Base-by-base conservation (phyloP, 2,888 invertebrate genomes). In the Hetaerina titia region DNA sequence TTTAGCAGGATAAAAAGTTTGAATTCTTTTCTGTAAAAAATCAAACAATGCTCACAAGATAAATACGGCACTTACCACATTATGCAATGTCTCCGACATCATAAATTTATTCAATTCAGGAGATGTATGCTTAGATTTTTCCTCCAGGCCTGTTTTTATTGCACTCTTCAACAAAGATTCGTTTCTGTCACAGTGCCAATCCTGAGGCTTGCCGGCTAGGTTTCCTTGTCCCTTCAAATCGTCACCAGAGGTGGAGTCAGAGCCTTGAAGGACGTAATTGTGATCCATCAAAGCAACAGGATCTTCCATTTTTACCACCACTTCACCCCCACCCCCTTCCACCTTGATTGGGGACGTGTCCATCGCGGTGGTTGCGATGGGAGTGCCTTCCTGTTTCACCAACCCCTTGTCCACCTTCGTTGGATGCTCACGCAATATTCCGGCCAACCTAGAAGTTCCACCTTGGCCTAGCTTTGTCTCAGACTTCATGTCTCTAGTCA, bases 71-170 rank as follows among this genome's bases (percentile, higher is more conserved):
- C 95, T 95, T 89, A 95, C 95, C 95, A 95, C 95, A 81, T 95
- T 94, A 95, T 90, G 94, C 69, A 95, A 89, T 22, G 95, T 95
- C 95, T 95, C 95, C 31, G 94, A 95, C 45, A 95, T 81, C 95
- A 95, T 95, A 58, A 95, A 95, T 57, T 94, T 95, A 19, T 95
- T 94, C 63, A 95, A 64, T 25, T 95, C 95, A 87, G 95, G 90
- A 60, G 74, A 90, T 15, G 90, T 95, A 58, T 45, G 56, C 56
- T 92, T 92, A 8, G 69, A 69, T 69, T 92, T 92, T n/a, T 92
- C 92, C 45, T 95, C 88, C 19, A 88, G 22, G n/a, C 89, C 58
- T 17, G 89, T 56, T 89, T 89, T 88, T 5, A 89, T 89, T 45
- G 94, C 94, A 89, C 87, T 95, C 22, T 95, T 88, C 17, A 89